Evolutionary conservation across 2,113 vertebrate species (phyloP).

Genomic region (Odocoileus hemionus): DNA sequence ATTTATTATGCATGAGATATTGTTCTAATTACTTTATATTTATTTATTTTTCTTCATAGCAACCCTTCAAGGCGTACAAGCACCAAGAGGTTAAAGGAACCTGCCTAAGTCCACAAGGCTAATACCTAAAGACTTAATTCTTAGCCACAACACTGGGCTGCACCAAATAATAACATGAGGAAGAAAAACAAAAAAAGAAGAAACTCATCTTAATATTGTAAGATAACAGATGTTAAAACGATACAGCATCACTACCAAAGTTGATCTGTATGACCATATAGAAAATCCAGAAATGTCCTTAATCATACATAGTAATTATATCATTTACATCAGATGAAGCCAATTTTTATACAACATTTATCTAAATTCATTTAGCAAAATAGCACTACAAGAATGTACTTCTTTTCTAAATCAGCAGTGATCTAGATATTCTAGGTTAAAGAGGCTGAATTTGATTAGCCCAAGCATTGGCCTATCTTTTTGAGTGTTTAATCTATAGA

Average conservation of each 20-base stretch:
- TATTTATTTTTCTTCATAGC: conserved; percentile 16
- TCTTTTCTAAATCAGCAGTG: not conserved
- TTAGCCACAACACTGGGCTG: not conserved
- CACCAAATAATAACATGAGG: not conserved
- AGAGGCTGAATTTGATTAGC: not conserved
- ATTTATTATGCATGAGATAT: not conserved
- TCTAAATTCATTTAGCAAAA: not conserved
- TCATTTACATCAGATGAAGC: not conserved
- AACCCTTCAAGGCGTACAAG: not conserved
- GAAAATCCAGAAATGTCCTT: not conserved
- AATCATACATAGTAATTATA: not conserved
- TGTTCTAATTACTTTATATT: not conserved
- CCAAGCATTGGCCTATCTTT: not conserved
- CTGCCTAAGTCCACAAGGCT: not conserved
- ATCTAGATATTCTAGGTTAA: not conserved
- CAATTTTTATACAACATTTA: not conserved
- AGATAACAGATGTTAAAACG: not conserved
- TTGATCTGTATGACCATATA: not conserved
- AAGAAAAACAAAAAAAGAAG: not conserved
- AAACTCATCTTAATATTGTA: not conserved
- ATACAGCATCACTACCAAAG: not conserved
- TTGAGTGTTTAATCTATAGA: not conserved
- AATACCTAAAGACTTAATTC: not conserved
- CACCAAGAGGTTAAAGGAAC: not conserved
- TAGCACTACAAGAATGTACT: not conserved